Base-by-base conservation (phyloP, 2,797 vertebrate species). In the Phrynocephalus forsythii region DNA sequence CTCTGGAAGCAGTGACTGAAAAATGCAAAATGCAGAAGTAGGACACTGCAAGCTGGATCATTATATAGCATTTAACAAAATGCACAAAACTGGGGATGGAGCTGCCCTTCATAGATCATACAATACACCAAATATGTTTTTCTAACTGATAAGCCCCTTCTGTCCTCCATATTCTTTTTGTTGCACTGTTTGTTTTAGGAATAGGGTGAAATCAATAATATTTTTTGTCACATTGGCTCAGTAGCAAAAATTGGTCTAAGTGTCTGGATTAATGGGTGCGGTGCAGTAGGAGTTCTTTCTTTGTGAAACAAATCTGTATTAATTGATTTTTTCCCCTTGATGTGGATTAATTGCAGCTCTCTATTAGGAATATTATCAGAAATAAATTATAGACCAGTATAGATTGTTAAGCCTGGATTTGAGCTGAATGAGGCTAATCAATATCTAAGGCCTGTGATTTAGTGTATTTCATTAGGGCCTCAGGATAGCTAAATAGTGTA, bases 291-390 rank as follows among this genome's bases (percentile, higher is more conserved):
- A 94, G 94, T 95, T 95, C 82, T 88, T 94, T 94, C 96, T 96
- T 96, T 96, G 90, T 91, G 86, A 89, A 92, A 96, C 95, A 95
- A 95, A 96, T 95, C 92, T 87, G 92, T 95, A 96, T 95, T 95
- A 95, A 97, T 96, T 94, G 95, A 96, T 97, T 96, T 94, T 87
- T 11, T 6, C 33, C 22, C 48, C n/a, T 95, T 93, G 91, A 93
- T 95, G 94, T 96, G 95, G 95, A 95, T 95, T 95, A 96, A 95
- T 95, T 94, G 95, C 95, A 88, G 91, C 91, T 94, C 88, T 95
- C 95, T 95, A 95, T 94, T 94, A 86, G 93, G 91, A 95, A 94
- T 93, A 95, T 94, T 94, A 95, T 93, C 88, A 90, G 89, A 91
- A 93, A 95, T 95, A 91, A 92, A 93, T 87, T 94, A 90, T 92